Base-by-base conservation (phyloP, 1,140 invertebrate species). In the Drosophila murphyi region DNA sequence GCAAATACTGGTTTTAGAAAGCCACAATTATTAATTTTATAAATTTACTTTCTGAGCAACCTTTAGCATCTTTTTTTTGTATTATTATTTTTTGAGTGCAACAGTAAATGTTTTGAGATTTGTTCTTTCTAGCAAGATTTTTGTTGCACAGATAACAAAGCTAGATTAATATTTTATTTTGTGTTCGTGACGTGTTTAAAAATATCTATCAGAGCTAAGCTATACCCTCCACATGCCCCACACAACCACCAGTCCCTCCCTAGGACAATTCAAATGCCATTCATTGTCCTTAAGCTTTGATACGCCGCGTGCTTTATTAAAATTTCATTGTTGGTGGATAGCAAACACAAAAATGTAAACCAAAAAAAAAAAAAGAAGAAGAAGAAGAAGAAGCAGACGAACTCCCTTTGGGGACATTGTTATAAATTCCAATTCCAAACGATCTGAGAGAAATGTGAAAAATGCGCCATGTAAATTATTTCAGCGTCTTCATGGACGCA, bases 391-490 rank as follows among this genome's bases (percentile, higher is more conserved):
- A 12, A 0, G 12, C 12, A 12, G 12, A 31, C 20, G 29, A 45
- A 47, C 74, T 81, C 78, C 82, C 82, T 86, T 86, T 86, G 70
- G 80, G 83, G 83, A 87, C 83, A 87, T 88, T 87, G 76, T 87
- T 87, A 87, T 88, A 88, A 83, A 87, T 88, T 82, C 80, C 80
- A 88, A 70, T 74, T 74, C 57, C 57, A 20, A 20, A 20, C 61
- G 43, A 29, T 57, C 43, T 78, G 63, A 45, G 50, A 80, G 67
- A 75, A 87, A 87, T 88, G 83, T 83, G 85, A 83, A 87, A 87
- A 87, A 87, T 87, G 83, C 83, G 69, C 79, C 80, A 87, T 87
- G 82, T 88, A 87, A 87, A 87, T 87, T 87, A 87, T 87, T 87
- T 87, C 62, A 61, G 79, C 83, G 76, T 79, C 76, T 70, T 80